A percentile compares a stretch with the other conserved stretches of the same genome.
Conservation (phyloP, 2,113 vertebrate genomes). For the Anoura caudifer region DNA sequence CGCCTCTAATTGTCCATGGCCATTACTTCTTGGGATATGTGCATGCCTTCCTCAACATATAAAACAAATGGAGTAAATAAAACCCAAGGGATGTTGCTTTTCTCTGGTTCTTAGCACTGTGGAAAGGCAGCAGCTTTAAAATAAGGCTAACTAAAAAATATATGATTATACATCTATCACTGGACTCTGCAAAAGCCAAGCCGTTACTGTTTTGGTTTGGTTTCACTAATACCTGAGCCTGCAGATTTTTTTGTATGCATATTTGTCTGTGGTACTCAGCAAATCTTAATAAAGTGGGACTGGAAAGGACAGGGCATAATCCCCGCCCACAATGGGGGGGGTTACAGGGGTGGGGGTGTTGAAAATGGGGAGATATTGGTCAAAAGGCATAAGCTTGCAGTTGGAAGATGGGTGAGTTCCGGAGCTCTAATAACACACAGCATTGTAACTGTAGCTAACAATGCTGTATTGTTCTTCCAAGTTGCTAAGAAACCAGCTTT, state of each 20-base stretch:
- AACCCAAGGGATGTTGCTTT: background rate
- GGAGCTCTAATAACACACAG: background rate
- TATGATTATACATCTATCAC: background rate
- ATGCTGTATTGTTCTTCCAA: background rate
- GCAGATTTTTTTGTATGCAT: background rate
- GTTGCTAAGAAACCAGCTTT: background rate
- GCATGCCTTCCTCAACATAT: background rate
- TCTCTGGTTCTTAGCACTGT: no score
- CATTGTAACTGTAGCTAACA: background rate
- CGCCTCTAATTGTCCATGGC: background rate
- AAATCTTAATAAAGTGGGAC: background rate
- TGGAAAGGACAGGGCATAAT: background rate
- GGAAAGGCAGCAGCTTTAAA: background rate
- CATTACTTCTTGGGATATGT: background rate
- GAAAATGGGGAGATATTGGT: background rate
- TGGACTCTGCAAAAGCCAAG: background rate
- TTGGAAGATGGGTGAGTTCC: background rate
- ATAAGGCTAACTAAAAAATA: background rate
- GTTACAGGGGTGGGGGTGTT: background rate
- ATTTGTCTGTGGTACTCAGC: background rate
- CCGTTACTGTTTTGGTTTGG: background rate
- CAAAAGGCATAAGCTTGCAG: background rate
- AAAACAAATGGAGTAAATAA: background rate
- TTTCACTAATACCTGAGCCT: background rate
- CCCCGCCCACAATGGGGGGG: no score